phyloP scores from a whole-genome alignment of 2,113 vertebrate genomes.

The Galbula dea region DNA sequence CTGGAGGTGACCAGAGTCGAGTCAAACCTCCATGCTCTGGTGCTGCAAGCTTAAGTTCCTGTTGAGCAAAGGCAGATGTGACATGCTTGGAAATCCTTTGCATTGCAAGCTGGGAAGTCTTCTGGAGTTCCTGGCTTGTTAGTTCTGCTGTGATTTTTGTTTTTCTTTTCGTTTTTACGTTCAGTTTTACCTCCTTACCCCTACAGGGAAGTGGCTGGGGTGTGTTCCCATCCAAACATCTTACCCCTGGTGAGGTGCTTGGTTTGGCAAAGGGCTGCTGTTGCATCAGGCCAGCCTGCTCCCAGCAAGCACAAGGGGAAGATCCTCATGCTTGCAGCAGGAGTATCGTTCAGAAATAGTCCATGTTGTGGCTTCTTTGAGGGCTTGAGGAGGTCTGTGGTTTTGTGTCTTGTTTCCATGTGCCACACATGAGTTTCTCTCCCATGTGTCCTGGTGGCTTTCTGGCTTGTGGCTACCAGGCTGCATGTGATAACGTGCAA shows the following conservation, averaged over 20 bases:
- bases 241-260: not conserved
- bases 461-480: not conserved
- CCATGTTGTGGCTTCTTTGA: not conserved
- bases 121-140: not conserved
- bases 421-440: not conserved
- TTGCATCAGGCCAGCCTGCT: not conserved
- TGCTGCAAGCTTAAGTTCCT: not conserved
- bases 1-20: fast-evolving
- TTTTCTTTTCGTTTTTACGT: no score
- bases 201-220: not conserved
- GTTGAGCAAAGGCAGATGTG: not conserved
- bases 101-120: not conserved
- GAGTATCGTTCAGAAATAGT: not conserved
- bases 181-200: not conserved
- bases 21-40: not conserved
- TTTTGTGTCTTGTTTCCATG: not conserved
- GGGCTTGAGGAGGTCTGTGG: not conserved
- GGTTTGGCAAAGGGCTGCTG: not conserved
- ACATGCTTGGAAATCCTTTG: fast-evolving
- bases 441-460: not conserved
- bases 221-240: not conserved
- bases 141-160: not conserved
- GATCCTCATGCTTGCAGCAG: not conserved
- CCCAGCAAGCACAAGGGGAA: fast-evolving
- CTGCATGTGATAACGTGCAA: not conserved